These are phyloP conservation scores for Aphelenchoides besseyi DNA, from an alignment of 1,140 invertebrate species.

Conservation along the genomic window DNA sequence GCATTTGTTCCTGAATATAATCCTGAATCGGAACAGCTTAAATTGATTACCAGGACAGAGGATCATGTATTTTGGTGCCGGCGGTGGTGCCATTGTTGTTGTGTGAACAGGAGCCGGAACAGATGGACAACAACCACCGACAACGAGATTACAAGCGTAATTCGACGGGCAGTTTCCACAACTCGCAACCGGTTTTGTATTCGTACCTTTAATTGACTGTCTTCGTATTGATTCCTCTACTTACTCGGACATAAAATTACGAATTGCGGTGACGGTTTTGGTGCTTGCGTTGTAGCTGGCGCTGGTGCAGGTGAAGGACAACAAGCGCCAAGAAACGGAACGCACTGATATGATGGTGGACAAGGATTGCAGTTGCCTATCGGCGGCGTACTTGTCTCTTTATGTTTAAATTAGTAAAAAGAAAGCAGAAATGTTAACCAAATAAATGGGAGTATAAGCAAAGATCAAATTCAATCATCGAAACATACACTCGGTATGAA, in stretches of 20 bases:
- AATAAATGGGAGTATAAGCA: too few relatives aligned
- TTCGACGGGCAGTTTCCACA: not conserved
- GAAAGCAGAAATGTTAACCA: too few relatives aligned
- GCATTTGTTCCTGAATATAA: not conserved
- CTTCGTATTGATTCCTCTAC: not conserved
- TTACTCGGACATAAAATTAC: constrained; percentile 10
- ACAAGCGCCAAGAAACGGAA: not conserved
- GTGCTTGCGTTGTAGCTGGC: not conserved
- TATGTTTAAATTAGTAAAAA: too few relatives aligned
- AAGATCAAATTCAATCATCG: too few relatives aligned
- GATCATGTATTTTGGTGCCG: constrained; percentile 12
- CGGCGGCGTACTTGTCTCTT: constrained; percentile 8
- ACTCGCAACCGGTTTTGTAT: not conserved
- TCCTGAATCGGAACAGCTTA: too few relatives aligned
- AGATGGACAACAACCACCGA: constrained; percentile 18
- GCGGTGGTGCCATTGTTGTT: not conserved
- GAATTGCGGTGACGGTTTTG: not conserved
- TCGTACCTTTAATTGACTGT: not conserved
- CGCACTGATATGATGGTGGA: constrained; percentile 14
- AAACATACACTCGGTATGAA: too few relatives aligned
- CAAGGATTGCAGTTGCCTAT: constrained; percentile 17
- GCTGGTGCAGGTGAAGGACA: not conserved
- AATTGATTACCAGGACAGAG: constrained; percentile 11
- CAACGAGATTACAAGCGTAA: not conserved
- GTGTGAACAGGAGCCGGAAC: constrained; percentile 1